Base-by-base conservation (phyloP, 2,113 vertebrate species). In the Cyprinus carpio region DNA sequence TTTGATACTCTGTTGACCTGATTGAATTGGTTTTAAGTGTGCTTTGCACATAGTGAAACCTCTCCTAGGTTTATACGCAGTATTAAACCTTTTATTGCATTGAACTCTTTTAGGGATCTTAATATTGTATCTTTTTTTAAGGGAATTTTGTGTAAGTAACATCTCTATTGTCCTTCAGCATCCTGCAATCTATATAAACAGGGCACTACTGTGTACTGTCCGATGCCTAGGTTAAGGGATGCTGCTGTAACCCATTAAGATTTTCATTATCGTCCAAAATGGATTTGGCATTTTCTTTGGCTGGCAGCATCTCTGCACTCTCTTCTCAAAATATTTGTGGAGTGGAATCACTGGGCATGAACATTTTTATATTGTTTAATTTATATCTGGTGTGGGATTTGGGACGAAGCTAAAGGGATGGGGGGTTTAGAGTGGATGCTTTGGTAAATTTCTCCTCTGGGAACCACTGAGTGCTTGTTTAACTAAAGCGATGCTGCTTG, bases 301-400 rank as follows among this genome's bases (percentile, higher is more conserved):
- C 88, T 31, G 60, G 25, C 72, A 25, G 65, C 37, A 40, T 43
- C 25, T 60, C 76, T 34, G 65, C 80, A 23, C 75, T 83, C 76
- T 83, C 31, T 67, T 82, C 84, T 82, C 64, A 86, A 86, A 87
- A 87, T 84, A 87, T 89, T 78, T 87, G 84, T 34, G 88, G 86
- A 56, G 84, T 81, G 51, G 76, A 83, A 46, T 87, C 67, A 82
- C 75, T 69, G 25, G 84, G 60, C 82, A 82, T 62, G 27, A 85
- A 72, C 81, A 83, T 88, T 87, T 56, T 89, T 86, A 60, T 77
- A 69, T 81, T 64, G 87, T 87, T 87, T 87, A 71, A 84, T 84
- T 78, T 29, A 60, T 83, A 80, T 88, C 83, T 86, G 78, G 79
- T 84, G 75, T 77, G 76, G 87, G 72, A 77, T 80, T 83, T 46